Percentiles rank a stretch among this genome's conserved stretches.
phyloP scores from a whole-genome alignment of 2,888 invertebrate genomes.

The Gari tellinella region DNA sequence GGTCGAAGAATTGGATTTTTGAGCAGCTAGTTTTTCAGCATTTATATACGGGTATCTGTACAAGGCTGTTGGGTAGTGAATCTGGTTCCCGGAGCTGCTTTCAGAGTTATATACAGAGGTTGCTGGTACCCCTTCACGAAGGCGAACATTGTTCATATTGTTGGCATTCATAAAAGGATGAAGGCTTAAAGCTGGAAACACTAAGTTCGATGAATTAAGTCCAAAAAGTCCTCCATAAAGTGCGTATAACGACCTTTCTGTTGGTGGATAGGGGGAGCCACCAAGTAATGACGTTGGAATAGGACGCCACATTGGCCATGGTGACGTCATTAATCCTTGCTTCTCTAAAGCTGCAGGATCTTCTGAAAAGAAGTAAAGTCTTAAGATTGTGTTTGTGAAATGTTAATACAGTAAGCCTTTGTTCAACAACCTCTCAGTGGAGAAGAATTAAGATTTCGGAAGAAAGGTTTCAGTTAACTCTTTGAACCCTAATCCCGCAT shows the following conservation, averaged over 20 bases:
- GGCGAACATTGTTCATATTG: conserved; percentile 61
- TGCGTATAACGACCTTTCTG: conserved; percentile 70
- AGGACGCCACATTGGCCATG: conserved; percentile 73
- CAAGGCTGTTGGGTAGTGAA: conserved; percentile 67
- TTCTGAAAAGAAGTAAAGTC: conserved; percentile 61
- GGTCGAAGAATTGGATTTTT: conserved; percentile 41
- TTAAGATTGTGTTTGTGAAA: too few species aligned
- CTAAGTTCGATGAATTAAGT: conserved; percentile 67
- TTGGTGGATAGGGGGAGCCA: conserved; percentile 59
- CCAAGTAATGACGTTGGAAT: conserved; percentile 69
- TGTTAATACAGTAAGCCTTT: too few species aligned
- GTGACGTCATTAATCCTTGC: conserved; percentile 65
- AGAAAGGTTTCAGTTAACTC: too few species aligned
- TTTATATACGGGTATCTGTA: conserved; percentile 77
- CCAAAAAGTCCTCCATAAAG: conserved; percentile 74
- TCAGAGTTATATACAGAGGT: conserved; percentile 54
- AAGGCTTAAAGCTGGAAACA: conserved; percentile 68
- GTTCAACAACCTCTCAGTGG: too few species aligned
- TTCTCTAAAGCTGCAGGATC: conserved; percentile 70
- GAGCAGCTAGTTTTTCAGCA: conserved; percentile 66
- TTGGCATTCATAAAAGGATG: conserved; percentile 65
- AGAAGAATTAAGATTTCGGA: too few species aligned
- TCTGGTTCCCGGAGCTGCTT: conserved; percentile 44
- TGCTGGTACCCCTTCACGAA: conserved; percentile 60
- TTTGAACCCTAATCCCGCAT: too few species aligned